phyloP scores from a whole-genome alignment of 2,797 vertebrate species.

The Oreochromis grahami region DNA sequence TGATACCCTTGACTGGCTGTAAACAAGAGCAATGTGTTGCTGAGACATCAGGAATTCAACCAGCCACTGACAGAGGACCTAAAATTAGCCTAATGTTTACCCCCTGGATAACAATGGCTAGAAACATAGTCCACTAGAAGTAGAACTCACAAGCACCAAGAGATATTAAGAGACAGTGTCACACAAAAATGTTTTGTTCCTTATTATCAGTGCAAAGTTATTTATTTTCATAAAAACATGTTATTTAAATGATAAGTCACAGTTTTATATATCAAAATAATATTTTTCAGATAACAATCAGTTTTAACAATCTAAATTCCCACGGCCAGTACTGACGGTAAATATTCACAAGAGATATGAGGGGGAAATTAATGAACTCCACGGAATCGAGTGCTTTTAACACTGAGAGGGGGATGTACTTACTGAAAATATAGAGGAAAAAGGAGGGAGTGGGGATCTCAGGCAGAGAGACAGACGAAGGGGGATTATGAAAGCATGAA shows the following conservation, averaged over 20 bases:
- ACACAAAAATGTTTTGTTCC: neutral
- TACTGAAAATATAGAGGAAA: conserved; percentile 54
- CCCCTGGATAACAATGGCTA: conserved; percentile 45
- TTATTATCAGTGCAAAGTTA: neutral
- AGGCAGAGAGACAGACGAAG: conserved; percentile 16
- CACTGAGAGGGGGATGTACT: conserved; percentile 37
- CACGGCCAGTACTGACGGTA: neutral
- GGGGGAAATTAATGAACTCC: conserved; percentile 13
- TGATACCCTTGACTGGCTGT: conserved; percentile 72
- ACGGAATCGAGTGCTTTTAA: conserved; percentile 44
- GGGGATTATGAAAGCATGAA: conserved; percentile 45
- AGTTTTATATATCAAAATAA: neutral
- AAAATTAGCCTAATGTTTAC: conserved; percentile 67
- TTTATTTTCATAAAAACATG: neutral
- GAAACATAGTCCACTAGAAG: conserved; percentile 13
- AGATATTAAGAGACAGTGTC: neutral
- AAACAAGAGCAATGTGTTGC: conserved; percentile 73
- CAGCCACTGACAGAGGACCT: conserved; percentile 58
- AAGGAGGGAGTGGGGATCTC: conserved; percentile 18
- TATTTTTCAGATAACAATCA: neutral
- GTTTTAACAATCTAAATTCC: neutral
- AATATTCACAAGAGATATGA: neutral
- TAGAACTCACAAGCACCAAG: neutral
- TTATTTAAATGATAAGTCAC: neutral
- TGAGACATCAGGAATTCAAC: conserved; percentile 71